These are phyloP conservation scores for Vanessa tameamea DNA, from an alignment of 1,140 invertebrate species.

Conservation along the genomic window DNA sequence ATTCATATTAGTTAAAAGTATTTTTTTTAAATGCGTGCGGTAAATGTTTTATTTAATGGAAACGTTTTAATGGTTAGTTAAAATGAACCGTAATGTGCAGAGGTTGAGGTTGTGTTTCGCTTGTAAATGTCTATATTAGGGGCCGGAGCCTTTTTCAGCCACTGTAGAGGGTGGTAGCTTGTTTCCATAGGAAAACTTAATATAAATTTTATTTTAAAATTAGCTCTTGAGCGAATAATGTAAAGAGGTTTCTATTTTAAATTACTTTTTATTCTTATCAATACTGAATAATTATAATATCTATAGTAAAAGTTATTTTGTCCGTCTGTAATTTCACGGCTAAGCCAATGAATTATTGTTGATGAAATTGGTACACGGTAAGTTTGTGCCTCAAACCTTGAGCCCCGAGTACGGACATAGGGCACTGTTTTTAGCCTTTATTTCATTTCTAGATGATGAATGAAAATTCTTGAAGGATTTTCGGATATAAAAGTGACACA, in stretches of 20 bases:
- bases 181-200: conserved; percentile 47
- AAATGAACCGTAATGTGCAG: conserved; percentile 23
- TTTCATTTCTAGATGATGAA: too few species aligned
- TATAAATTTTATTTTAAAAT: conserved; percentile 16
- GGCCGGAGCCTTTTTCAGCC: conserved; percentile 52
- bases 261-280: too few species aligned
- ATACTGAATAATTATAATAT: too few species aligned
- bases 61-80: conserved; percentile 12
- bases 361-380: too few species aligned
- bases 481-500: too few species aligned
- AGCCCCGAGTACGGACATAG: too few species aligned
- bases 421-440: too few species aligned
- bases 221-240: neutral
- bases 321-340: too few species aligned
- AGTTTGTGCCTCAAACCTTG: too few species aligned
- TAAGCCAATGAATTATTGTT: too few species aligned
- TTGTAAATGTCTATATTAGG: conserved; percentile 50
- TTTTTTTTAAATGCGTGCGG: conserved; percentile 10
- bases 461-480: too few species aligned
- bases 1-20: conserved; percentile 5
- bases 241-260: neutral
- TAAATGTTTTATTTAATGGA: conserved; percentile 39
- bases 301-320: too few species aligned
- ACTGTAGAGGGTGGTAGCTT: conserved; percentile 32
- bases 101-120: conserved; percentile 37